Conservation (phyloP, 2,888 invertebrate species). For the Odontomyia ornata region DNA sequence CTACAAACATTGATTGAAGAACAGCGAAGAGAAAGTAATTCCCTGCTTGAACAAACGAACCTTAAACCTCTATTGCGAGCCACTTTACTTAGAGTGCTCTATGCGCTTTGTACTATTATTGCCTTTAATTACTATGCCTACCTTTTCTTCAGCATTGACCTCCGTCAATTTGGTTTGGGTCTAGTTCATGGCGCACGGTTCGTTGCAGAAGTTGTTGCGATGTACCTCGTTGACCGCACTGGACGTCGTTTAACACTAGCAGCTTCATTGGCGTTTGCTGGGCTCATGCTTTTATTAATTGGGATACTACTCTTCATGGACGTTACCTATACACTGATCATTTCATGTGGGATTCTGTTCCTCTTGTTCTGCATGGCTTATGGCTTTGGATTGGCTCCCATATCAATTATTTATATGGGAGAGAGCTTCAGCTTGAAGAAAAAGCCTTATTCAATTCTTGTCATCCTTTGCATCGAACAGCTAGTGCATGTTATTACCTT, state of each 20-base stretch:
- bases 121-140: neutral
- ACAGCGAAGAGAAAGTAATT: neutral
- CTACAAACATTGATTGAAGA: neutral
- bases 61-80: neutral
- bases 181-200: neutral
- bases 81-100: neutral
- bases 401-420: constrained; percentile 10
- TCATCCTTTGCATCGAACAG: neutral
- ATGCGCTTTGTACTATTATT: neutral
- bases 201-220: neutral
- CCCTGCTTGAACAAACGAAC: neutral
- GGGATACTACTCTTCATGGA: neutral
- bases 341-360: neutral
- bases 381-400: constrained; percentile 7
- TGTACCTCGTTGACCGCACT: neutral
- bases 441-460: constrained; percentile 1
- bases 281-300: neutral
- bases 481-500: neutral
- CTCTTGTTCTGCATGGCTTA: neutral
- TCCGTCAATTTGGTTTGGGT: neutral
- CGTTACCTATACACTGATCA: neutral
- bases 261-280: neutral
- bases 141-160: neutral
- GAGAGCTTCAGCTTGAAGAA: constrained; percentile 6
- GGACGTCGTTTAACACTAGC: constrained; percentile 6